Base-by-base conservation (phyloP, 2,113 vertebrate species). In the Chaenogobius annularis region DNA sequence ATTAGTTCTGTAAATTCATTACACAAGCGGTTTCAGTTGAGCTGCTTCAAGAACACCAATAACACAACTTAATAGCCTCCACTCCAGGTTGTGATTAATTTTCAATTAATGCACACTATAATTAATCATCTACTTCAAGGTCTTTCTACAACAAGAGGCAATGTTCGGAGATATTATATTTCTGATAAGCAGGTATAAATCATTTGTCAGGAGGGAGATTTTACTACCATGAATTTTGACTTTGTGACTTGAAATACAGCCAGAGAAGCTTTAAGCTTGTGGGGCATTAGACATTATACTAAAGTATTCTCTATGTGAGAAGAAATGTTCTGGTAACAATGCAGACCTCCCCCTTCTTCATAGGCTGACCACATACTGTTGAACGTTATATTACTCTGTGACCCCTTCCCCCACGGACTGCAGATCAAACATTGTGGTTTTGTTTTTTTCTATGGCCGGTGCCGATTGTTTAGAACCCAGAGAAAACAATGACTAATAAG, bases 161-260 rank as follows among this genome's bases (percentile, higher is more conserved):
- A 63, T 40, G 70, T 70, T 50, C 43, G 56, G 31, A 54, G 76
- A 85, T 78, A 77, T 83, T 68, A 71, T 71, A 73, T 74, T 79
- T 83, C 65, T 77, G 74, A 85, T 83, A 86, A 83, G 80, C 76
- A 86, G 79, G 75, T 83, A 82, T 83, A 80, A 86, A 79, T 84
- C 78, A 79, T 81, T 64, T 81, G 73, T 61, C 47, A 40, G 71
- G 68, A 54, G 65, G 68, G 63, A 22, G 59, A 65, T 74, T 84
- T 75, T 70, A 47, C 61, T 73, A 58, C 80, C 79, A 79, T 71
- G 63, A 77, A 72, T 74, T 85, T 77, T 73, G 73, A 72, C 67
- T 23, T 58, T 26, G 55, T 12, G 20, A 55, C 50, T 22, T 55
- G 54, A 55, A 55, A 58, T 11, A 26, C 5, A n/a, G 50, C 9